Percentiles rank a stretch among this genome's conserved stretches.
Conservation (phyloP, 2,113 vertebrate genomes). For the Coptodon bakossiorum region DNA sequence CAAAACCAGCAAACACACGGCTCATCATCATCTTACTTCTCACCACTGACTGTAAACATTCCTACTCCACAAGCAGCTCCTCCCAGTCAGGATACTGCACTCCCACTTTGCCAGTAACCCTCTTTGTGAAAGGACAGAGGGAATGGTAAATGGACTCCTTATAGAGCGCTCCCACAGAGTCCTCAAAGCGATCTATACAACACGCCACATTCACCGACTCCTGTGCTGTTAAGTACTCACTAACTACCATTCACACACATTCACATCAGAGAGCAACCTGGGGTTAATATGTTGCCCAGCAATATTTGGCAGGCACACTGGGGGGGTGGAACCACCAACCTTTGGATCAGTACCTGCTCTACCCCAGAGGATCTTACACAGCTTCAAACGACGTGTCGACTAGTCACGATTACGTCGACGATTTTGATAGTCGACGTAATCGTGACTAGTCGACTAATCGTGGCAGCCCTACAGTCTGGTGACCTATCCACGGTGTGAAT, state of each 20-base stretch:
- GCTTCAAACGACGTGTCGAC: not conserved
- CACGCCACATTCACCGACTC: not conserved
- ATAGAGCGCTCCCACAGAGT: not conserved
- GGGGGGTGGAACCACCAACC: not conserved
- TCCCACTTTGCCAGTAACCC: not conserved
- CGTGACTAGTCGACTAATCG: too few relatives aligned
- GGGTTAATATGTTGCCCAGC: not conserved
- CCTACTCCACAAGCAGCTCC: not conserved
- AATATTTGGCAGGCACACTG: not conserved
- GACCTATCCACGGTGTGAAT: too few relatives aligned
- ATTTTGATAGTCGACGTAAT: not conserved
- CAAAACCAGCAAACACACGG: not conserved
- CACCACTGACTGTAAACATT: not conserved
- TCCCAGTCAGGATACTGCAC: not conserved
- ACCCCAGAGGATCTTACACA: not conserved
- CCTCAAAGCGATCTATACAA: not conserved
- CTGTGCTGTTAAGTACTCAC: not conserved
- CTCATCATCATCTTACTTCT: not conserved
- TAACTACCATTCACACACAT: not conserved
- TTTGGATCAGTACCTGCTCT: not conserved
- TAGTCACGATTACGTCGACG: not conserved
- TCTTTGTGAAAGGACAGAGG: not conserved
- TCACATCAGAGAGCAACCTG: not conserved
- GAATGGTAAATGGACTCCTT: accelerated
- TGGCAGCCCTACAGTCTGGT: accelerated